Percentiles rank a stretch among this genome's conserved stretches.
These are phyloP conservation scores for Rhynchonema sp. DNA, from an alignment of 2,888 invertebrate genomes.

Conservation along the genomic window DNA sequence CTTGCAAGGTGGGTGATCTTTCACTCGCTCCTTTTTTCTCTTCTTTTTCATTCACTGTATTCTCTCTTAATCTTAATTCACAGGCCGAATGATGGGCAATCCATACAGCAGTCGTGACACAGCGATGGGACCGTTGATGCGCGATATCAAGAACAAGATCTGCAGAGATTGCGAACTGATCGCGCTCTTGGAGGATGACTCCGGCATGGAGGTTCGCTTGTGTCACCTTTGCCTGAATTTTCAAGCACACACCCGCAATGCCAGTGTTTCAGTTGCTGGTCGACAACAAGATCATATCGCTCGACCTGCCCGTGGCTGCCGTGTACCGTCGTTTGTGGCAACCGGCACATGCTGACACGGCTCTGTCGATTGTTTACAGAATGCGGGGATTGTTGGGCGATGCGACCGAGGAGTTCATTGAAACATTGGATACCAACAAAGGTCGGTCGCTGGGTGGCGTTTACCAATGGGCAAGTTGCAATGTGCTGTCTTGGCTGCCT, in stretches of 20 bases:
- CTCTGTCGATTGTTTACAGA: constrained; percentile 83
- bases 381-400: constrained; percentile 93
- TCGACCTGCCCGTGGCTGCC: constrained; percentile 69
- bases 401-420: constrained; percentile 95
- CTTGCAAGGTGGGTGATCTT: constrained; percentile 63
- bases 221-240: not conserved
- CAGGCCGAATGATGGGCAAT: constrained; percentile 72
- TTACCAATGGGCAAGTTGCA: not conserved
- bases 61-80: too few species aligned
- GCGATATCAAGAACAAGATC: constrained; percentile 96
- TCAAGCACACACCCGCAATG: too few species aligned
- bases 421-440: constrained; percentile 62
- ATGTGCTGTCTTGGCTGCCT: not conserved
- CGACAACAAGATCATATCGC: constrained; percentile 88
- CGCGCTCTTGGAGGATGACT: constrained; percentile 90
- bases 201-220: constrained; percentile 59
- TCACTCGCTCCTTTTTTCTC: too few species aligned
- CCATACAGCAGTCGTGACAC: constrained; percentile 83
- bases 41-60: too few species aligned
- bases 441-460: constrained; percentile 13
- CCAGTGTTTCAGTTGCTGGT: constrained; percentile 53
- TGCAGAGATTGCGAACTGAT: constrained; percentile 73
- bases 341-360: constrained; percentile 61
- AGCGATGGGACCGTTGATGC: constrained; percentile 86
- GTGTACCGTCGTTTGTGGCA: constrained; percentile 57